Conservation (phyloP, 2,888 invertebrate species). For the Papilio demoleus region DNA sequence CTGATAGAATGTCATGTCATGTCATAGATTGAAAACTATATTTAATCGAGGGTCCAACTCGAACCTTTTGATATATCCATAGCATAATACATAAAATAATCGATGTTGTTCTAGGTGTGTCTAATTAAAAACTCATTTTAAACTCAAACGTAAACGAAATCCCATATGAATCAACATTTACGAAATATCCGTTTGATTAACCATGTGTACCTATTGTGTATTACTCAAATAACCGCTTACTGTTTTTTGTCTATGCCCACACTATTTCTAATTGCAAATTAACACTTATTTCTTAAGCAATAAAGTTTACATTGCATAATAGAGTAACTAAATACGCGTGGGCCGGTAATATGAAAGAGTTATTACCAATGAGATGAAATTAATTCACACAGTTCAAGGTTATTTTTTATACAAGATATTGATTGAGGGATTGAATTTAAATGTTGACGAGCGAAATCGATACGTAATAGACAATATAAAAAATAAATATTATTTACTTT, state of each 20-base stretch:
- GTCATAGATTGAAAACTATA: no score
- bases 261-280: constrained; percentile 7
- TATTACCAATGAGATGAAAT: constrained; percentile 25
- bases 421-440: background rate
- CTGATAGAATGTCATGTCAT: no score
- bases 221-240: constrained; percentile 24
- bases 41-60: no score
- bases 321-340: constrained; percentile 35
- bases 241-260: constrained; percentile 8
- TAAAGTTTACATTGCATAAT: constrained; percentile 37
- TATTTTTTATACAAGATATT: background rate
- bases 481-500: no score
- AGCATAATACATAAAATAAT: no score
- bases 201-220: constrained; percentile 26
- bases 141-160: constrained; percentile 6
- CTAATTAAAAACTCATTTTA: background rate
- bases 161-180: constrained; percentile 13
- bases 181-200: constrained; percentile 25
- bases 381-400: constrained; percentile 35
- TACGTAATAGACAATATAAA: no score
- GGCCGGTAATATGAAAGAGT: constrained; percentile 21
- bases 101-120: background rate
- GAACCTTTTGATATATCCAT: no score
- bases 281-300: constrained; percentile 33
- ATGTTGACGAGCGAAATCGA: background rate